Evolutionary conservation across 2,113 vertebrate genomes (phyloP).

Genomic region (Dolichotis patagonum): DNA sequence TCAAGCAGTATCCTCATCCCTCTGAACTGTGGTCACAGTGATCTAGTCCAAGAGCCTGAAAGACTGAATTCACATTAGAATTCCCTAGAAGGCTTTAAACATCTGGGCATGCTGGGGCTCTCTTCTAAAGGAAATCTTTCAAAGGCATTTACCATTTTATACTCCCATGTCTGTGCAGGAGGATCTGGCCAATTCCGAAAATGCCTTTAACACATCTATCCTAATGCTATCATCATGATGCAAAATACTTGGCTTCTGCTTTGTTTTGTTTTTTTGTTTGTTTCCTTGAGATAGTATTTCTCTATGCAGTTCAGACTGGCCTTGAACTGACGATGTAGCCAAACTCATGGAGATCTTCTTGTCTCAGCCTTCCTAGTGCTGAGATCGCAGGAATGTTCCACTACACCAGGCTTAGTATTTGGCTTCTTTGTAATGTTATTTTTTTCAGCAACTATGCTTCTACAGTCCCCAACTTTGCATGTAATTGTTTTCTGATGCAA

Average conservation of each 20-base stretch:
- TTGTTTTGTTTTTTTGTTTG: not conserved
- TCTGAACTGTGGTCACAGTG: not conserved
- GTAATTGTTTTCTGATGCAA: not conserved
- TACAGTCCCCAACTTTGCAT: not conserved
- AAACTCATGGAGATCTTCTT: not conserved
- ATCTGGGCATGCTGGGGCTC: not conserved
- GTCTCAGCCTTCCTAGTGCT: not conserved
- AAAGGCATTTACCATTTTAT: not conserved
- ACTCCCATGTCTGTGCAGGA: not conserved
- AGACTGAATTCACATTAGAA: not conserved
- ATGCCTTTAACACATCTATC: not conserved
- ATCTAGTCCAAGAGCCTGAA: not conserved
- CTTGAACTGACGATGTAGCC: not conserved
- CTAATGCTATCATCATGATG: not conserved
- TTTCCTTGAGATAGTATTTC: not conserved
- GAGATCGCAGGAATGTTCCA: not conserved
- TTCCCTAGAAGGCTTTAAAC: not conserved
- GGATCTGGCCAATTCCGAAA: not conserved
- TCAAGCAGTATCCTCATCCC: not conserved
- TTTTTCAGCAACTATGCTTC: not conserved
- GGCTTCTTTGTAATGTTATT: not conserved
- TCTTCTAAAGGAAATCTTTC: not conserved
- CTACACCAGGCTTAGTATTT: not conserved
- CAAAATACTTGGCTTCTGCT: not conserved
- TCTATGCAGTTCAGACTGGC: not conserved